Conservation (phyloP, 2,113 vertebrate genomes). For the Rhegmatorhina hoffmannsi region DNA sequence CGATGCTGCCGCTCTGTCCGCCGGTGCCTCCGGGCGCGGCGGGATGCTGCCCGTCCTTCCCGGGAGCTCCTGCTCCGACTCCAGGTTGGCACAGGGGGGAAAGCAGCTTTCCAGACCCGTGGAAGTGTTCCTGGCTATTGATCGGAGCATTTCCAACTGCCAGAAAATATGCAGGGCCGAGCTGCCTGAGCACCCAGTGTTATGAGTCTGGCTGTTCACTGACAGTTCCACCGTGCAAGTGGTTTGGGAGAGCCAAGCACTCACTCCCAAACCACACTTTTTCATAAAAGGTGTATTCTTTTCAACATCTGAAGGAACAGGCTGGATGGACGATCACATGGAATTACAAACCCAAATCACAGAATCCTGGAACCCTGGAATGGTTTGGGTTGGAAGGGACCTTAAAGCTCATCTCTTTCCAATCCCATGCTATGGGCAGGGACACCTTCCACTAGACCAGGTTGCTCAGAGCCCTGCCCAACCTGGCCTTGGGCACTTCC, state of each 20-base stretch:
- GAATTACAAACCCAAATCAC: neutral
- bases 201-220: rapidly evolving
- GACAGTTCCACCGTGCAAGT: neutral
- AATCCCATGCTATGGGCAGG: neutral
- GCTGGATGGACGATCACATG: neutral
- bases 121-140: rapidly evolving
- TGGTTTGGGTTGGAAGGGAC: neutral
- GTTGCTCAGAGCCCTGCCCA: neutral
- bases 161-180: neutral
- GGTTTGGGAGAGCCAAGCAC: neutral
- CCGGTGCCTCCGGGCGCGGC: rapidly evolving
- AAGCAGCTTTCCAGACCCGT: neutral
- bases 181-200: neutral
- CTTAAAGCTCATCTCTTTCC: neutral
- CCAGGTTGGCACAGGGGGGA: neutral
- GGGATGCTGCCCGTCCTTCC: neutral
- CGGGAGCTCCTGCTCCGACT: neutral
- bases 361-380: neutral
- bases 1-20: neutral
- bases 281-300: neutral
- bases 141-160: rapidly evolving
- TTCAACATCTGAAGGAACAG: neutral
- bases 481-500: neutral
- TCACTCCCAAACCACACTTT: neutral
- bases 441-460: neutral